phyloP scores from a whole-genome alignment of 2,797 vertebrate genomes.

The Aldrovandia affinis region DNA sequence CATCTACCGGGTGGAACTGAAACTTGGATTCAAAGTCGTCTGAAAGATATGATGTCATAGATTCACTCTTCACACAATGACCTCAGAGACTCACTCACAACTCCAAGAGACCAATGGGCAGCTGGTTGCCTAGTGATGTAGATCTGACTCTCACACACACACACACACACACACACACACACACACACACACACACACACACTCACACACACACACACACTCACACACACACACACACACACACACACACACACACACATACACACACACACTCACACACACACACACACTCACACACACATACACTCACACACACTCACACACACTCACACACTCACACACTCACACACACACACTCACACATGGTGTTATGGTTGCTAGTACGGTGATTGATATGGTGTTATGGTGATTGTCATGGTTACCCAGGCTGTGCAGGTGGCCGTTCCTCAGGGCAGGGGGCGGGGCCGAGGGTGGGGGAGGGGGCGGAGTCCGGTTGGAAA shows the following conservation, averaged over 20 bases:
- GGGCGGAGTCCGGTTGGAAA: conserved; percentile 83
- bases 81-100: not conserved
- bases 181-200: not conserved
- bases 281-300: not conserved
- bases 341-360: not conserved
- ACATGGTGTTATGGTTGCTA: not conserved
- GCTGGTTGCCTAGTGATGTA: not conserved
- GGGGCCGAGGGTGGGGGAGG: conserved; percentile 66
- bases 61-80: not conserved
- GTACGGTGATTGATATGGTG: not conserved
- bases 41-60: conserved; percentile 48
- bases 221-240: not conserved
- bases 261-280: conserved; percentile 3
- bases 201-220: not conserved
- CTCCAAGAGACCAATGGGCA: too few species aligned
- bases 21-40: conserved; percentile 99
- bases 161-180: not conserved
- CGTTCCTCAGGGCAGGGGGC: conserved; percentile 74
- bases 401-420: conserved; percentile 42
- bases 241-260: not conserved
- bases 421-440: conserved; percentile 81
- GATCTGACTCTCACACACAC: not conserved
- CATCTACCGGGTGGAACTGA: conserved; percentile 93
- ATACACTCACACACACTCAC: too few species aligned
- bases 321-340: not conserved